These are phyloP conservation scores for Hyppa rectilinea DNA, from an alignment of 2,888 invertebrate genomes.

Conservation along the genomic window DNA sequence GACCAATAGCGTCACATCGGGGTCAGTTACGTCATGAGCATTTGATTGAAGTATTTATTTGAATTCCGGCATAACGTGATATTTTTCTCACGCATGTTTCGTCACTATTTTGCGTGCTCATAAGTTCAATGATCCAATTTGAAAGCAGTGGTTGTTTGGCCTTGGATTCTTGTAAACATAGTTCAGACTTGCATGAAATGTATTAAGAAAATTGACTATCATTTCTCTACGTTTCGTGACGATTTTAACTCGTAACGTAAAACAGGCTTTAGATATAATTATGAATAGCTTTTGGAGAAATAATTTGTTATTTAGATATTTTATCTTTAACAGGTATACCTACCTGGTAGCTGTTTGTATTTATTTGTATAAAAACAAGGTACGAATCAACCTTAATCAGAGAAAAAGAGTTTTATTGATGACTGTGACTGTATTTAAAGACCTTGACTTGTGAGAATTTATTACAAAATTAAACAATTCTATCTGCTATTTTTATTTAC, in stretches of 20 bases:
- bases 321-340: background rate
- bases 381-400: background rate
- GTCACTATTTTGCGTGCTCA: background rate
- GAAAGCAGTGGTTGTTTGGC: background rate
- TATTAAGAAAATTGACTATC: background rate
- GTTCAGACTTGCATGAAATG: background rate
- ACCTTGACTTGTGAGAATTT: conserved; percentile 25
- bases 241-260: background rate
- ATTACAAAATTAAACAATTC: conserved; percentile 21
- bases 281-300: background rate
- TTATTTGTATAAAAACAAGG: background rate
- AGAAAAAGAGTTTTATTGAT: background rate
- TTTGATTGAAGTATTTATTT: conserved; percentile 18
- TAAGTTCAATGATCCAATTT: conserved; percentile 11
- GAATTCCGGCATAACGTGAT: conserved; percentile 27
- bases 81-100: background rate
- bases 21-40: conserved; percentile 15
- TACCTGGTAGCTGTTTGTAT: background rate
- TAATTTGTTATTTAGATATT: background rate
- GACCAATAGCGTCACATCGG: conserved; percentile 36
- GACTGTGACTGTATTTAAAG: too few species aligned
- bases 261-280: background rate
- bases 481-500: conserved; percentile 23
- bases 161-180: background rate
- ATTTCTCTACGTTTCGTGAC: background rate